These are phyloP conservation scores for Gymnarchus niloticus DNA, from an alignment of 2,113 vertebrate species.

Conservation along the genomic window DNA sequence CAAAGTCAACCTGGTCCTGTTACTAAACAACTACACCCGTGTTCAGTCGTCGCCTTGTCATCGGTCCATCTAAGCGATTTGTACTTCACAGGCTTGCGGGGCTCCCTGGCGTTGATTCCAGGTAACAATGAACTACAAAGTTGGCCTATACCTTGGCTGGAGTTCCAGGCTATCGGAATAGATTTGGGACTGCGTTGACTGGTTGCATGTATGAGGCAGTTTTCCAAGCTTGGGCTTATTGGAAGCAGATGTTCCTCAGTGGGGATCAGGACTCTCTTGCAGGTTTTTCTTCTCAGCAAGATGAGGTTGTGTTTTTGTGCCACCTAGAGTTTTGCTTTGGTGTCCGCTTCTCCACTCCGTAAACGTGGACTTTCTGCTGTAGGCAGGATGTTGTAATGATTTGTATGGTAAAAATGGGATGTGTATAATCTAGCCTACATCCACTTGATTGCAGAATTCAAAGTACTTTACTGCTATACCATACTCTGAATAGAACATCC, in stretches of 20 bases:
- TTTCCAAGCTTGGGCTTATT: background rate
- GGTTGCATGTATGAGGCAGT: background rate
- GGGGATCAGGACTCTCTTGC: background rate
- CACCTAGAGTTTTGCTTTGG: background rate
- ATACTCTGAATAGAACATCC: background rate
- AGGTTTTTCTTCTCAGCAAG: background rate
- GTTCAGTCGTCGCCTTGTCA: background rate
- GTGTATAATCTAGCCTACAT: background rate
- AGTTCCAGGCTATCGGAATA: background rate
- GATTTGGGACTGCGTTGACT: background rate
- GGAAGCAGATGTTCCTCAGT: background rate
- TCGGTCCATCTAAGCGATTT: too few species aligned
- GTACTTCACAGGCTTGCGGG: too few species aligned
- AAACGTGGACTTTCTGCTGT: background rate
- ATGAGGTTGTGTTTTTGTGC: background rate
- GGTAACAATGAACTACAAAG: too few species aligned
- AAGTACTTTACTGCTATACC: background rate
- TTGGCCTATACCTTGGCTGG: too few species aligned
- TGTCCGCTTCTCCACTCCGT: background rate
- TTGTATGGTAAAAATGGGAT: background rate
- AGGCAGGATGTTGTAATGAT: background rate
- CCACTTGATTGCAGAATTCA: background rate
- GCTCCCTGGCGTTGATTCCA: too few species aligned
- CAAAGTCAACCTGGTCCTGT: constrained; percentile 34
- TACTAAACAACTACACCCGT: constrained; percentile 32